These are phyloP conservation scores for Caenorhabditis parvicauda DNA, from an alignment of 2,888 invertebrate genomes.

Conservation along the genomic window DNA sequence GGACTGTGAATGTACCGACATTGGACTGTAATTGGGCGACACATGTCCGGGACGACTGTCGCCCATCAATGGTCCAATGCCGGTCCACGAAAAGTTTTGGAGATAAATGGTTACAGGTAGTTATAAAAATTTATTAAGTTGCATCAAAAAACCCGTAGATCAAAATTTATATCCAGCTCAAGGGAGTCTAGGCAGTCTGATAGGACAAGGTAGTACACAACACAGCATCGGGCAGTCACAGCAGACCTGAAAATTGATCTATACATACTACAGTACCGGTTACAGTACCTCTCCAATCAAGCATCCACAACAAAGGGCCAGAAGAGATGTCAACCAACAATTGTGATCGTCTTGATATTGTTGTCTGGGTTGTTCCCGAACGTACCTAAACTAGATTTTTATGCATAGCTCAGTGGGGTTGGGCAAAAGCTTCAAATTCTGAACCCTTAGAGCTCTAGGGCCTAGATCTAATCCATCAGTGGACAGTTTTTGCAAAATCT, in stretches of 20 bases:
- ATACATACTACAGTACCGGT: too few species aligned
- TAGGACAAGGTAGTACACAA: slow-evolving; percentile 40
- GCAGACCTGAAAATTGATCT: slow-evolving; percentile 16
- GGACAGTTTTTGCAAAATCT: too few species aligned
- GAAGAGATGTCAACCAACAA: slow-evolving; percentile 48
- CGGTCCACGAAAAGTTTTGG: slow-evolving; percentile 3
- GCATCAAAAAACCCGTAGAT: slow-evolving; percentile 7
- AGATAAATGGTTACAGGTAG: neutral
- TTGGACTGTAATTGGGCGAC: too few species aligned
- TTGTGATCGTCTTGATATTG: slow-evolving; percentile 31
- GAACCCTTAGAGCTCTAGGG: too few species aligned
- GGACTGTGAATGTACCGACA: too few species aligned
- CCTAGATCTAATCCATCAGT: too few species aligned
- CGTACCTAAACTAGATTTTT: slow-evolving; percentile 44
- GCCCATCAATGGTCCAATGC: slow-evolving; percentile 15
- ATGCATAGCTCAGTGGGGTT: too few species aligned
- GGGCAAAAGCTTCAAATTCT: too few species aligned
- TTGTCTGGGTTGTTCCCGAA: slow-evolving; percentile 33
- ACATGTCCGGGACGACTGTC: too few species aligned
- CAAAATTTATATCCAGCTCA: slow-evolving; percentile 3
- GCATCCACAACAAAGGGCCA: slow-evolving; percentile 54
- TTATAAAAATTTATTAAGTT: neutral
- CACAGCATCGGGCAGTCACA: slow-evolving; percentile 46
- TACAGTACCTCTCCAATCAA: slow-evolving; percentile 49
- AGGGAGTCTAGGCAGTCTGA: slow-evolving; percentile 32